Evolutionary conservation across 2,113 vertebrate genomes (phyloP), one percentile per base, ranked within the genome.

Genomic region (Trachemys scripta): DNA sequence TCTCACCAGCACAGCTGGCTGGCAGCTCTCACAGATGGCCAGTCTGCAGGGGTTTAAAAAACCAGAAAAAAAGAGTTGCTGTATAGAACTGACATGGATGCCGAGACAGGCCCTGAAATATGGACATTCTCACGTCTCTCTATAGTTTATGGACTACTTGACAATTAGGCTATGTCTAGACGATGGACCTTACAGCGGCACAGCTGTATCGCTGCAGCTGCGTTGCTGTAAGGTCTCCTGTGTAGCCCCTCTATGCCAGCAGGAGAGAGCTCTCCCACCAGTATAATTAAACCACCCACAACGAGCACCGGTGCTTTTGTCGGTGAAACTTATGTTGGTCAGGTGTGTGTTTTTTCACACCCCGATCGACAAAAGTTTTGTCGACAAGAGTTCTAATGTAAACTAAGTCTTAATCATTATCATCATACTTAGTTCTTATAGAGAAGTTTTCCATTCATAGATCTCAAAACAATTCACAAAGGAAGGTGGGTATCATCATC

Each of bases 11-110:
- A 86, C 35, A 82, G 88, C 12, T 0, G 0, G 12, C 93, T 92
- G 94, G 96, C 96, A 93, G 53, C 87, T 87, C 86, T 93, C 65
- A 86, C 80, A 1, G 31, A 81, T 54, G 56, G 62, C 29, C 38
- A 53, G 45, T 57, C 86, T 82, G 82, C 17, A 91, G 9, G 62
- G 90, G 22, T 91, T 76, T 93, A 84, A 65, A 92, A 72, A 92
- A 92, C 53, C 20, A 92, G 83, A 91, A 89, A 62, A 72, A 1
- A 72, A 25, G 7, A 42, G 65, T 92, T n/a, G 76, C 90, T 76
- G 53, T 31, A 38, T 1, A 13, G 35, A 42, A 38, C 17, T 45
- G 72, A 42, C 38, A 42, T 22, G 22, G 72, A 25, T 42, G 10
- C n/a, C 45, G 72, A 45, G 24, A 76, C 38, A 45, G 38, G 42